Evolutionary conservation across 2,113 vertebrate genomes (phyloP), one percentile per base, ranked within the genome.

Genomic region (Aviceda subcristata): DNA sequence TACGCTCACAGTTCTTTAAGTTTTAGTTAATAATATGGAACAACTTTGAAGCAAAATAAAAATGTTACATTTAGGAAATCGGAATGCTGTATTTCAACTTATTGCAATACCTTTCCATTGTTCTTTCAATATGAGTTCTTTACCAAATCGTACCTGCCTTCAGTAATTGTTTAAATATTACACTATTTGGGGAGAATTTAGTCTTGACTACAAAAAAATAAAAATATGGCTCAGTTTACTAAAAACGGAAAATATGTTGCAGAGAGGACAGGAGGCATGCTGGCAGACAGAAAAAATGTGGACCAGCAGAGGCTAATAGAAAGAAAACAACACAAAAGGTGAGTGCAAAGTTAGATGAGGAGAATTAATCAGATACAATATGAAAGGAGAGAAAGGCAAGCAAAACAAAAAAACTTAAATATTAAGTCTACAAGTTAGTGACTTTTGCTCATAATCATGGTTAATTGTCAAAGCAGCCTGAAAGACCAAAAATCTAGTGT

Each of bases 101-200:
- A 64, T 6, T 4, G n/a, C 8, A 68, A 23, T 27, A 8, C 1
- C 3, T 2, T 89, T 60, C 18, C 57, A 19, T 11, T 2, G 0
- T 57, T 87, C 10, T 46, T 84, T 48, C 9, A 21, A 22, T 78
- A 57, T 21, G 6, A 48, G 5, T 30, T 67, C 6, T 84, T 93
- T 71, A 30, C 12, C 6, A 2, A 50, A 74, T 22, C 0, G 0
- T 15, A 93, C 3, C 21, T 73, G 10, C 19, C 55, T 43, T 78
- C 55, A 55, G n/a, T 36, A 81, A 29, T 62, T 66, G 6, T 53
- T 53, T 68, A 69, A 74, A 36, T 53, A 24, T 38, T 71, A 48
- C 9, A 55, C 1, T 56, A 24, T 32, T 53, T 45, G 12, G n/a
- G 29, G 23, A 71, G 6, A 41, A 57, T 66, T 92, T 81, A 24